Evolutionary conservation across 2,113 vertebrate species (phyloP), one percentile per base, ranked within the genome.

Genomic region (Conger conger): DNA sequence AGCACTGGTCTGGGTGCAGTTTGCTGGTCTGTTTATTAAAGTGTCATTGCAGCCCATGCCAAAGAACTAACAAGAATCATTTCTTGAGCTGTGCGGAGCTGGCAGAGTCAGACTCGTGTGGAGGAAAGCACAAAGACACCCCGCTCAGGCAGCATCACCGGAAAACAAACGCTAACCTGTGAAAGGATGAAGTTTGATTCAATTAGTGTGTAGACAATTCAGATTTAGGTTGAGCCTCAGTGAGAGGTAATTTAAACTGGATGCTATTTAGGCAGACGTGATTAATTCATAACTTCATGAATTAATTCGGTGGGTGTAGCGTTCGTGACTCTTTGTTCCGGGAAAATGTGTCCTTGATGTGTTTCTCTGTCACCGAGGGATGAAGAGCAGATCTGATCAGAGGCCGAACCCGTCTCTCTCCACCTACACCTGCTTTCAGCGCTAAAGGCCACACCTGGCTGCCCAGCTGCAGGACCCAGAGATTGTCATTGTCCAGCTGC

Each of bases 11-110:
- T 83, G 81, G 76, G 38, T 53, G 45, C 37, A 79, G 86, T 88
- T 84, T 87, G 81, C 85, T 79, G 82, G 42, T 87, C 68, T 87
- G 81, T 89, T 88, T 87, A 88, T 81, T 88, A 87, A 87, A 88
- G 86, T 83, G 81, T 87, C 86, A 86, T 84, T 53, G 45, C 57
- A 81, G 78, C 54, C 60, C 83, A 80, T 86, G 87, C 87, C 87
- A 86, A 85, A 77, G 83, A 76, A 87, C 86, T 88, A 88, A 89
- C 83, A 45, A 86, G 82, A 87, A 79, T 83, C 83, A 40, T 84
- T 88, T 83, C 54, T 87, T n/a, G 40, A 84, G 77, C 86, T 85
- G 82, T 85, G 83, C 38, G 73, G 78, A 57, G 82, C 54, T 84
- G 84, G 89, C 88, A 81, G 80, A 36, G 33, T 40, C 57, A 77